Evolutionary conservation across 1,140 invertebrate species (phyloP).

Genomic region (Microplitis demolitor): DNA sequence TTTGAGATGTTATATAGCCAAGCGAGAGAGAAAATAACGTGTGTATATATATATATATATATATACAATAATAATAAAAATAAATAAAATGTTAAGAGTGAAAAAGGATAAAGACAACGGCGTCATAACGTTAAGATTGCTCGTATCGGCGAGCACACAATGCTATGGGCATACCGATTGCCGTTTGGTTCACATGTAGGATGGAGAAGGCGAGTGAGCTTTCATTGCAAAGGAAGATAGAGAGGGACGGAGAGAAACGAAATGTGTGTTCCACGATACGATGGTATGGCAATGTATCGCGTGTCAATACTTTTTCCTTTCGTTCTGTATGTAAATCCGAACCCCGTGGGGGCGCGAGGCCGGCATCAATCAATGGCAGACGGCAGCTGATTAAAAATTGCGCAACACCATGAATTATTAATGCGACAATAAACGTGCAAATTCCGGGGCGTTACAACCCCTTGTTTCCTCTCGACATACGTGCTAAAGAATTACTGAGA

Average conservation of each 20-base stretch:
- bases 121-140: conserved; percentile 49
- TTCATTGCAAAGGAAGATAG: not conserved
- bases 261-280: conserved; percentile 36
- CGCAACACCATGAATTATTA: conserved; percentile 55
- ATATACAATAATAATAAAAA: too few relatives aligned
- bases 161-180: not conserved
- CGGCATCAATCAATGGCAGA: conserved; percentile 54
- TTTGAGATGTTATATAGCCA: conserved; percentile 25
- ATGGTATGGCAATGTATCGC: conserved; percentile 43
- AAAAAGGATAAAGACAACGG: conserved; percentile 37
- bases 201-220: not conserved
- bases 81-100: conserved; percentile 13
- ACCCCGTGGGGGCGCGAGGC: conserved; percentile 50
- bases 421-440: conserved; percentile 54
- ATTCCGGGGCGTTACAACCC: conserved; percentile 43
- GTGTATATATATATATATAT: too few relatives aligned
- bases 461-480: conserved; percentile 31
- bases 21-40: conserved; percentile 33
- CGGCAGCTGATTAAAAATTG: conserved; percentile 56
- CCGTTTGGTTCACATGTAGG: too few relatives aligned
- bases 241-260: conserved; percentile 16
- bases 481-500: not conserved
- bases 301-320: conserved; percentile 54
- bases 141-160: not conserved
- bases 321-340: conserved; percentile 54